phyloP scores from a whole-genome alignment of 2,888 invertebrate species.

The Julus scandinavius region DNA sequence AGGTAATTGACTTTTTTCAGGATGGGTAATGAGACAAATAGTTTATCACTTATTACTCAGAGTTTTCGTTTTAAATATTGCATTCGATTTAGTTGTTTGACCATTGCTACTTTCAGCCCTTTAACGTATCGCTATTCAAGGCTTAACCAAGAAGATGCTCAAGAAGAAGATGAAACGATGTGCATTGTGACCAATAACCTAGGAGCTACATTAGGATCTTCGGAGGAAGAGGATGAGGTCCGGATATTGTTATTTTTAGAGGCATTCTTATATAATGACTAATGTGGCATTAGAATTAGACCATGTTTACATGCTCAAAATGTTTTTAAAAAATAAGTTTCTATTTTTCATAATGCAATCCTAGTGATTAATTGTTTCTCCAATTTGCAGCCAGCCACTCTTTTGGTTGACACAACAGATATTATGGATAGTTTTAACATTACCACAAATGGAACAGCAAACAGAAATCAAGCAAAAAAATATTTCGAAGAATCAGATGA shows the following conservation, averaged over 20 bases:
- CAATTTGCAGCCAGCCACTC: conserved; percentile 52
- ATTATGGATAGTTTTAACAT: conserved; percentile 39
- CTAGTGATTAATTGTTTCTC: not conserved
- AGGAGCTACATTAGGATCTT: conserved; percentile 44
- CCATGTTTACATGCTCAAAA: not conserved
- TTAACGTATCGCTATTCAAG: conserved; percentile 54
- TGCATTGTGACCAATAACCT: conserved; percentile 52
- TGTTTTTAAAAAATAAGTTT: no score
- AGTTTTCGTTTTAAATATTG: not conserved
- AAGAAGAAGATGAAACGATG: conserved; percentile 51
- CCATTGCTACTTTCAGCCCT: conserved; percentile 28
- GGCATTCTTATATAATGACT: not conserved
- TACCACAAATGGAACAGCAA: conserved; percentile 7
- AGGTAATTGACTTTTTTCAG: conserved; percentile 45
- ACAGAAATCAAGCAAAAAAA: conserved; percentile 44
- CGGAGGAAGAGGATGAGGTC: conserved; percentile 52
- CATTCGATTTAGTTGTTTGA: not conserved
- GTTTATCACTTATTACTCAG: not conserved
- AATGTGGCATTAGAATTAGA: not conserved
- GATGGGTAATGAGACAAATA: not conserved
- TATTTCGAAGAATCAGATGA: conserved; percentile 54
- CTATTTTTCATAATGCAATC: not conserved
- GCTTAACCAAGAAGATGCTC: conserved; percentile 51
- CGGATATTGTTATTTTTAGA: not conserved
- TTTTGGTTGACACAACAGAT: conserved; percentile 52